Conservation (phyloP, 2,113 vertebrate species). For the Dicerorhinus sumatrensis region DNA sequence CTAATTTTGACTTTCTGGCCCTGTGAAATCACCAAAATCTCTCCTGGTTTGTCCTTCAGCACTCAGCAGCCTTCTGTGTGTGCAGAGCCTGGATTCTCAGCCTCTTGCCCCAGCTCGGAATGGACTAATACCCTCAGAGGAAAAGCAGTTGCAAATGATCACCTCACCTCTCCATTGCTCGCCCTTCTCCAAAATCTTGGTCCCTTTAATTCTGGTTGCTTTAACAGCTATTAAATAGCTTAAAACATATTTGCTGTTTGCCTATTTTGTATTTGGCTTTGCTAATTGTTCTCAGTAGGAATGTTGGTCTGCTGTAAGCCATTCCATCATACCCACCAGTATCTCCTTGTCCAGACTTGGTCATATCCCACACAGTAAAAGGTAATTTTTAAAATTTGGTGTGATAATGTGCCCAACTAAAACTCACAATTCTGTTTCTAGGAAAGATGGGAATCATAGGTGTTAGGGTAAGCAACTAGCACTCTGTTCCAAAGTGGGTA, state of each 20-base stretch:
- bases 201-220: neutral
- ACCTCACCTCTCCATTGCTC: neutral
- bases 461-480: neutral
- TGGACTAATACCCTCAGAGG: neutral
- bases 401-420: neutral
- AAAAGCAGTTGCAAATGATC: neutral
- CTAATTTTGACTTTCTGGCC: neutral
- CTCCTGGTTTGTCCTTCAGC: neutral
- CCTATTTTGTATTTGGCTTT: slow-evolving; percentile 39
- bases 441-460: neutral
- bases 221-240: neutral
- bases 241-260: neutral
- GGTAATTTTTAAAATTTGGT: neutral
- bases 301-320: neutral
- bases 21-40: neutral
- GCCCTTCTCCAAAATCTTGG: neutral
- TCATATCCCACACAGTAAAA: neutral
- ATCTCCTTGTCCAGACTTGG: neutral
- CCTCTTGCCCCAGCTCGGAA: neutral
- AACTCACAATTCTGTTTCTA: neutral
- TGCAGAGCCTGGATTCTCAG: neutral
- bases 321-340: neutral
- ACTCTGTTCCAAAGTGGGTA: neutral
- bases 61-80: neutral
- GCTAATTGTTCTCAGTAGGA: neutral